A percentile compares a stretch with the other conserved stretches of the same genome.
Conservation (phyloP, 2,797 vertebrate genomes). For the Pangasius larnaudii region DNA sequence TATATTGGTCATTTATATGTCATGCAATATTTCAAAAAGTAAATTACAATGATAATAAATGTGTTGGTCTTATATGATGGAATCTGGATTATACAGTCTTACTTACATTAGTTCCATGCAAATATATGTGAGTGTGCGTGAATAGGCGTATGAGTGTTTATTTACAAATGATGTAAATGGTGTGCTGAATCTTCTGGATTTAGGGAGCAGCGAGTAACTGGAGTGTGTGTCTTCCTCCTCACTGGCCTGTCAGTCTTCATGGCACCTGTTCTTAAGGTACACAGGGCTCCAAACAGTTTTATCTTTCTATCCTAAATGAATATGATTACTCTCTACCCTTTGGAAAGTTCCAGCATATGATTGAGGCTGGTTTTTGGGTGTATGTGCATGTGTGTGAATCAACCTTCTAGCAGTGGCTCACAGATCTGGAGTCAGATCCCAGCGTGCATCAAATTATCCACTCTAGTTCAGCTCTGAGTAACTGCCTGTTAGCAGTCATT, state of each 20-base stretch:
- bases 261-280: slow-evolving; percentile 97
- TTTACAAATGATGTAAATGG: slow-evolving; percentile 1
- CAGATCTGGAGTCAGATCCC: neutral
- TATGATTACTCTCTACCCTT: neutral
- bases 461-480: neutral
- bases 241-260: slow-evolving; percentile 96
- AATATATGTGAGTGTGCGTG: neutral
- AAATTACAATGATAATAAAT: neutral
- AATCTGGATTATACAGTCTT: neutral
- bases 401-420: neutral
- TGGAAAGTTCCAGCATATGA: neutral
- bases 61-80: neutral
- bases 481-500: neutral
- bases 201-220: slow-evolving; percentile 97
- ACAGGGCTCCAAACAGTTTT: neutral
- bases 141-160: neutral
- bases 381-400: neutral
- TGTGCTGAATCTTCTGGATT: slow-evolving; percentile 51
- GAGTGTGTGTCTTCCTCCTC: slow-evolving; percentile 90
- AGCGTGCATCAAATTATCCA: neutral
- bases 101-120: neutral
- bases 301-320: neutral
- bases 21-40: neutral
- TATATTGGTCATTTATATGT: neutral
- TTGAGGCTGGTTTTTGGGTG: neutral